A percentile compares a stretch with the other conserved stretches of the same genome.
Conservation (phyloP, 2,888 invertebrate species). For the Azorinus chamasolen region DNA sequence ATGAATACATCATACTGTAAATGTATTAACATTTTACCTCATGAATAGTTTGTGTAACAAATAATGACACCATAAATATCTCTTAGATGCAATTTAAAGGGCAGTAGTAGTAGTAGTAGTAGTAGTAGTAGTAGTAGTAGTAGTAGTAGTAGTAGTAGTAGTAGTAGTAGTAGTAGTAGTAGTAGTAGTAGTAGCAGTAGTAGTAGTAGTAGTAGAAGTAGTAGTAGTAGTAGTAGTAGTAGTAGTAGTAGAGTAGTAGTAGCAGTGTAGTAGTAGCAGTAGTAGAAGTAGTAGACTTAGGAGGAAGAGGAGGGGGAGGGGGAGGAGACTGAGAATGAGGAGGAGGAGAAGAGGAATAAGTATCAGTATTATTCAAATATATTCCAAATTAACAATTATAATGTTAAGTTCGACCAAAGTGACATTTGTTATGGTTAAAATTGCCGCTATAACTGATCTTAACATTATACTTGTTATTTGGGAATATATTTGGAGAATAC, state of each 20-base stretch:
- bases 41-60: too few species aligned
- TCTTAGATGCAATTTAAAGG: neutral
- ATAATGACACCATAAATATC: too few species aligned
- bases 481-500: too few species aligned
- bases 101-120: conserved; percentile 1
- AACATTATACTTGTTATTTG: too few species aligned
- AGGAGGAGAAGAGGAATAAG: neutral
- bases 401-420: too few species aligned
- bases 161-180: conserved; percentile 1
- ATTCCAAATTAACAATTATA: too few species aligned
- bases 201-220: conserved; percentile 1
- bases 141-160: conserved; percentile 1
- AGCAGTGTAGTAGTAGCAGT: neutral
- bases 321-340: neutral
- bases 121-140: conserved; percentile 1
- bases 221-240: conserved; percentile 3
- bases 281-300: neutral
- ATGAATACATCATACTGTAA: too few species aligned
- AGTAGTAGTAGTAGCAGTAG: conserved; percentile 1
- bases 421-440: too few species aligned
- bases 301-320: neutral
- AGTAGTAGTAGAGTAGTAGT: too few species aligned
- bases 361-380: neutral
- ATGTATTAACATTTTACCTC: too few species aligned
- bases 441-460: too few species aligned